phyloP scores from a whole-genome alignment of 1,140 invertebrate genomes.

The Copidosoma floridanum region DNA sequence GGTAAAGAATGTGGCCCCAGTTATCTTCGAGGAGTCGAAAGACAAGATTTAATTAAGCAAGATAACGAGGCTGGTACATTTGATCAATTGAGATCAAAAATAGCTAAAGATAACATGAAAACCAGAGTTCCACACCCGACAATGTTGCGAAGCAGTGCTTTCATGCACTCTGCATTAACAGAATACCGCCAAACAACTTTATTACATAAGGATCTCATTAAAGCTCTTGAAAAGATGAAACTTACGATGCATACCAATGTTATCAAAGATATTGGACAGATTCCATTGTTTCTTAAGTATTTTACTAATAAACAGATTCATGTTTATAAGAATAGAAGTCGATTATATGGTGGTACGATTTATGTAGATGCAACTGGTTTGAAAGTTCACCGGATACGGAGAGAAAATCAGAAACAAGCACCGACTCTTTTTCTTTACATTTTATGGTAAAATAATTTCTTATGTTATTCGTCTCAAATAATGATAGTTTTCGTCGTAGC shows the following conservation, averaged over 20 bases:
- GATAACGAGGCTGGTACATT: background rate
- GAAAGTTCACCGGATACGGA: background rate
- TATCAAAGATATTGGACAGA: background rate
- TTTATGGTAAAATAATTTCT: background rate
- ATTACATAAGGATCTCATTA: background rate
- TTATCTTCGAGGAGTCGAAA: background rate
- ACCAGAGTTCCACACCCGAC: background rate
- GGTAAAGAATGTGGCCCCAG: background rate
- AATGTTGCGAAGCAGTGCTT: background rate
- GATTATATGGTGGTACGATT: background rate
- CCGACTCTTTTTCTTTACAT: background rate
- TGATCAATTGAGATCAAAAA: background rate
- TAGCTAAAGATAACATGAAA: background rate
- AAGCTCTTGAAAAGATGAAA: background rate
- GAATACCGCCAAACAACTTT: background rate
- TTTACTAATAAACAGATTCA: background rate
- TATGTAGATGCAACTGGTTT: background rate
- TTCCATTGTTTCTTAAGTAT: background rate
- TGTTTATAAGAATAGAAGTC: background rate
- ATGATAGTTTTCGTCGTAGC: too few species aligned
- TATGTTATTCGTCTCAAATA: too few species aligned
- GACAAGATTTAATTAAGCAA: background rate
- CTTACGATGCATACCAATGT: background rate
- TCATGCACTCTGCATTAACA: background rate
- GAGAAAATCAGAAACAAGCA: background rate